phyloP scores from a whole-genome alignment of 2,797 vertebrate species.

The Onychomys arenicola region DNA sequence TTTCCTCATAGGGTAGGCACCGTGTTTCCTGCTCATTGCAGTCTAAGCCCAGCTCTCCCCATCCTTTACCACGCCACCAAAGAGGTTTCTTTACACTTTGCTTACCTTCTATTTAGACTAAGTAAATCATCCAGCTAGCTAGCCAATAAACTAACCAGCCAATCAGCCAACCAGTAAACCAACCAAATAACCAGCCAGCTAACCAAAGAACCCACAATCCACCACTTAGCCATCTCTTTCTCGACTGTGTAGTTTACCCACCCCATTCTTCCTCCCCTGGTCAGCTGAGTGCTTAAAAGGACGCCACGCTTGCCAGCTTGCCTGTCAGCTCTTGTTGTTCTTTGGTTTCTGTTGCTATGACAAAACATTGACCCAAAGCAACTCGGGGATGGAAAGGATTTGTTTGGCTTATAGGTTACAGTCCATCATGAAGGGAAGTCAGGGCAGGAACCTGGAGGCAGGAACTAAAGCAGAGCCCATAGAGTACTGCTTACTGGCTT shows the following conservation, averaged over 20 bases:
- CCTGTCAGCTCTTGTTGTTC: not conserved
- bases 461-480: not conserved
- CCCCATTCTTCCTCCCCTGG: not conserved
- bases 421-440: not conserved
- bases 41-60: not conserved
- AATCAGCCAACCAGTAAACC: not conserved
- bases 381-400: not conserved
- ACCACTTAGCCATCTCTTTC: not conserved
- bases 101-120: not conserved
- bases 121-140: not conserved
- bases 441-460: not conserved
- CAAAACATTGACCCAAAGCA: not conserved
- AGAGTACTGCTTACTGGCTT: not conserved
- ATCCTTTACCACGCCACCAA: not conserved
- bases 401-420: not conserved
- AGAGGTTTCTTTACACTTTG: no score
- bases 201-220: not conserved
- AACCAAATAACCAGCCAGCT: not conserved
- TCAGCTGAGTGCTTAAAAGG: not conserved
- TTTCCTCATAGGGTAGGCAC: not conserved
- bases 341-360: not conserved
- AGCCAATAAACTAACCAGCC: not conserved
- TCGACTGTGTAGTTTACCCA: fast-evolving
- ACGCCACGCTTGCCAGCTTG: no score
- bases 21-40: not conserved